These are phyloP conservation scores for Origma solitaria DNA, from an alignment of 2,113 vertebrate species.

Conservation along the genomic window DNA sequence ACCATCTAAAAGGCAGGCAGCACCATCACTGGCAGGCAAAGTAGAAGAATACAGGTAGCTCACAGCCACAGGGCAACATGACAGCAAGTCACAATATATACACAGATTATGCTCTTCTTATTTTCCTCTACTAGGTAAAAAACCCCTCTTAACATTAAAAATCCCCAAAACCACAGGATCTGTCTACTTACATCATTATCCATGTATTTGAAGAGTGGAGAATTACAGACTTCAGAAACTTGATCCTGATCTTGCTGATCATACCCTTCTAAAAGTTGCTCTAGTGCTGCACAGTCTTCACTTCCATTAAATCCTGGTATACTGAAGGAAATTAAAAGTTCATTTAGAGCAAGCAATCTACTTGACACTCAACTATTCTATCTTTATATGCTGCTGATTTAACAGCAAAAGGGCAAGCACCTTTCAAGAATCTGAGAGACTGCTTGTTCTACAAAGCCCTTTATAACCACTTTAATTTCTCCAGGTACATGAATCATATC, in stretches of 20 bases:
- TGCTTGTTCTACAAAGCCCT: background rate
- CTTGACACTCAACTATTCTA: background rate
- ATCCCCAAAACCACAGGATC: background rate
- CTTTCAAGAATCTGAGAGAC: background rate
- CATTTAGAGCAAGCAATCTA: background rate
- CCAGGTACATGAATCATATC: background rate
- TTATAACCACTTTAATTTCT: background rate
- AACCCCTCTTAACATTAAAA: background rate
- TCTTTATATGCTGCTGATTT: background rate
- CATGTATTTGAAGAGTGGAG: constrained; percentile 97
- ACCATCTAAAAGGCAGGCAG: background rate
- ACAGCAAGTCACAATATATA: background rate
- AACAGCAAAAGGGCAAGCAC: background rate
- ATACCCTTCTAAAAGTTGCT: constrained; percentile 90
- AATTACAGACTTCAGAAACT: constrained; percentile 89
- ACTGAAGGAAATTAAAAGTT: constrained; percentile 63
- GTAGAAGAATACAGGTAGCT: background rate
- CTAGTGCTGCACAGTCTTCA: constrained; percentile 88
- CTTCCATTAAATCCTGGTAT: constrained; percentile 94
- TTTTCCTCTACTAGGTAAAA: background rate
- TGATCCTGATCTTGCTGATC: constrained; percentile 97
- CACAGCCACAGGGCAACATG: background rate
- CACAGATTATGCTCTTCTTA: background rate
- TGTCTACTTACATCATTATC: constrained; percentile 92
- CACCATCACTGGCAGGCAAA: background rate